These are phyloP conservation scores for Hypselothyrea guttata DNA, from an alignment of 2,888 invertebrate genomes.

Conservation along the genomic window DNA sequence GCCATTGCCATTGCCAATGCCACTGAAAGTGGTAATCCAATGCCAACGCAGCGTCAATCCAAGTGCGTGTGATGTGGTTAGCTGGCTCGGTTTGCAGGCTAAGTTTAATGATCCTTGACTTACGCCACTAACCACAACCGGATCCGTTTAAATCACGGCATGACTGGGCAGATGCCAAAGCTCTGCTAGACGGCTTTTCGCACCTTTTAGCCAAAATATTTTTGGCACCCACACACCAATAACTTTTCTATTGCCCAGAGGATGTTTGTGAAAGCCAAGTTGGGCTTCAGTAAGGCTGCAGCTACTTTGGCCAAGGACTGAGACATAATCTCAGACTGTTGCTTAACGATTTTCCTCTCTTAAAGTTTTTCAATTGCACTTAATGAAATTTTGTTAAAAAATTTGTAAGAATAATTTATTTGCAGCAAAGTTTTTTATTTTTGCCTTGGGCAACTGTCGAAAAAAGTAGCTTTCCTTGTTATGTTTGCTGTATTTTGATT, in stretches of 20 bases:
- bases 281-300: not conserved
- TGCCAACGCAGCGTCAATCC: conserved; percentile 30
- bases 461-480: conserved; percentile 14
- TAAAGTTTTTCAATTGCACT: conserved; percentile 25
- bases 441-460: conserved; percentile 21
- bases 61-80: conserved; percentile 20
- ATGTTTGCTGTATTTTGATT: conserved; percentile 13
- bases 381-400: conserved; percentile 20
- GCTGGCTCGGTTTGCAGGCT: conserved; percentile 1
- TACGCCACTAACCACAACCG: conserved; percentile 36
- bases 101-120: conserved; percentile 77
- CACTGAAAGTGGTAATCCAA: conserved; percentile 51
- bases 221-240: not conserved
- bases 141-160: conserved; percentile 44
- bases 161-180: not conserved
- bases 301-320: not conserved
- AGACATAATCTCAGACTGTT: no score
- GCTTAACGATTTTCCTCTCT: conserved; percentile 1
- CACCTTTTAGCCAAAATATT: not conserved
- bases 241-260: not conserved
- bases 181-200: conserved; percentile 3
- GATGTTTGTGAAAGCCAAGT: conserved; percentile 5
- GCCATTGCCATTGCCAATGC: conserved; percentile 26
- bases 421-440: conserved; percentile 18
- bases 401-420: conserved; percentile 26